Evolutionary conservation across 2,888 invertebrate species (phyloP).

Genomic region (Epirrhoe tristata): DNA sequence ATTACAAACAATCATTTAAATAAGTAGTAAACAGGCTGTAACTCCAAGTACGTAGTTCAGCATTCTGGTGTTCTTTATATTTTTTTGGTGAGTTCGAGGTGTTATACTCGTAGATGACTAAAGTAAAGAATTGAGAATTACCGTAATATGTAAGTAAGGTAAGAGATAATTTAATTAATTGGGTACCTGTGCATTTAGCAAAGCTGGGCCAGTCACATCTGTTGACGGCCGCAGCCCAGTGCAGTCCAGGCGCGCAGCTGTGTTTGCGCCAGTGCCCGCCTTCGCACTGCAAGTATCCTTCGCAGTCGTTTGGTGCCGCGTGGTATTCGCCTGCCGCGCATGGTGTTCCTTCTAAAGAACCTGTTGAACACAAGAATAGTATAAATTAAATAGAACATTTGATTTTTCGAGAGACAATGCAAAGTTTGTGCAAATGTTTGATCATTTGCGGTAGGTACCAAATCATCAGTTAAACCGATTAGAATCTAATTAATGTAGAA

Average conservation of each 20-base stretch:
- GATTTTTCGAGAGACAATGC: too few relatives aligned
- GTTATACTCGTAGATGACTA: too few relatives aligned
- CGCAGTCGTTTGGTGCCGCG: slow-evolving; percentile 89
- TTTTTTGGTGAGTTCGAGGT: too few relatives aligned
- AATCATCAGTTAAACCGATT: too few relatives aligned
- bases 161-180: too few relatives aligned
- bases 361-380: slow-evolving; percentile 44
- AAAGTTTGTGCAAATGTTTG: too few relatives aligned
- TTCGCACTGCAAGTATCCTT: slow-evolving; percentile 91
- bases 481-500: too few relatives aligned
- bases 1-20: not conserved
- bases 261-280: slow-evolving; percentile 89
- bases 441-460: too few relatives aligned
- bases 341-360: slow-evolving; percentile 76
- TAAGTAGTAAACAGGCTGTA: not conserved
- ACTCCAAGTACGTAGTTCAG: too few relatives aligned
- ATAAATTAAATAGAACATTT: not conserved
- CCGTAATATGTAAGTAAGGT: too few relatives aligned
- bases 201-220: slow-evolving; percentile 93
- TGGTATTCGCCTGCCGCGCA: slow-evolving; percentile 81
- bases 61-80: too few relatives aligned
- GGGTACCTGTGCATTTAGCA: slow-evolving; percentile 89
- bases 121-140: too few relatives aligned
- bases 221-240: slow-evolving; percentile 89
- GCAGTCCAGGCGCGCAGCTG: slow-evolving; percentile 91